Evolutionary conservation across 2,888 invertebrate species (phyloP), one percentile per base, ranked within the genome.

Genomic region (Volucella bombylans): DNA sequence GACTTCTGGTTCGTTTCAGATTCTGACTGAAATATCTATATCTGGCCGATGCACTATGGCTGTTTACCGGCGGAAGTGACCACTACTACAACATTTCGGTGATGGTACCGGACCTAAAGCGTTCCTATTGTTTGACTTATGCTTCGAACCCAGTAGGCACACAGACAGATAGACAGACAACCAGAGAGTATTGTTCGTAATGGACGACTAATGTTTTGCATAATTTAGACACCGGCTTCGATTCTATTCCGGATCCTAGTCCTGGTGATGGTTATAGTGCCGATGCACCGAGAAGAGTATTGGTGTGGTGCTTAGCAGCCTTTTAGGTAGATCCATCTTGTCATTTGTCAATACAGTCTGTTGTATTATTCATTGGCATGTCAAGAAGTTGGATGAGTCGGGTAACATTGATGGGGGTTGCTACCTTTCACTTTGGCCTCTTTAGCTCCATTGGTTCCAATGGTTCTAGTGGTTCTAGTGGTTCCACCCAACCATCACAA

Each of bases 321-420:
- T 79, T 50, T 59, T 59, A 71, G 71, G 83, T 80, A 83, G 85
- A 81, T 81, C 85, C 72, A 81, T 85, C 85, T 85, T 85, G 85
- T 85, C 81, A 85, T 85, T 85, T 85, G 85, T 81, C 85, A 85
- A 85, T 81, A 81, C 80, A 85, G 81, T 81, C 80, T 80, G 80
- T 68, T 85, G 76, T 72, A 85, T 85, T 85, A 85, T 85, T 85
- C 85, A 85, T 85, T 81, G 72, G 71, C 81, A 81, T 77, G 85
- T 85, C 77, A 85, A 76, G 77, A 85, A 85, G 85, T 85, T 81
- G 74, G 76, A 81, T 85, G 81, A 85, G 76, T 62, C 57, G 81
- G 72, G 71, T 77, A 76, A 72, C 83, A 71, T 80, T 83, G 83
- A 83, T 80, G 80, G 83, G 71, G 83, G 83, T 80, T 67, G 71